Conservation (phyloP, 2,888 invertebrate genomes). For the Galerucella nymphaeae region DNA sequence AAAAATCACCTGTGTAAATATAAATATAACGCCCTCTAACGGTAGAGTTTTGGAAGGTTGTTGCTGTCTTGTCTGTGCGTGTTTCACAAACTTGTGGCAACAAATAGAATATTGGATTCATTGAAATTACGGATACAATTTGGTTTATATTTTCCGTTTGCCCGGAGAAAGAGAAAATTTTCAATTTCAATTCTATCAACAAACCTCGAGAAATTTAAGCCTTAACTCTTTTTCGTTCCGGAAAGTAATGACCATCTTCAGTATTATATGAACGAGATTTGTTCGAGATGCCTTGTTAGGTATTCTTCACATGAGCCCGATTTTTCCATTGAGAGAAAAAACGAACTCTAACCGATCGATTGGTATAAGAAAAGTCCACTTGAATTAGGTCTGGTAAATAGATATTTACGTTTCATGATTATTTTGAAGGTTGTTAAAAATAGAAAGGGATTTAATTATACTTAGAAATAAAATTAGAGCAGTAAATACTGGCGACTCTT, state of each 20-base stretch:
- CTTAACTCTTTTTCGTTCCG: slow-evolving; percentile 20
- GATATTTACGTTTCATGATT: slow-evolving; percentile 9
- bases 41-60: no score
- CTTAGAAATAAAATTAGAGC: no score
- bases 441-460: no score
- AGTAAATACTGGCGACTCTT: no score
- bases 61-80: no score
- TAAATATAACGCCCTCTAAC: no score
- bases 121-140: no score
- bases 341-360: slow-evolving; percentile 2
- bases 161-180: slow-evolving; percentile 7
- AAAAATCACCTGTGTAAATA: no score
- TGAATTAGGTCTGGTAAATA: slow-evolving; percentile 19
- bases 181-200: slow-evolving; percentile 24
- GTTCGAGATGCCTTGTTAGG: slow-evolving; percentile 20
- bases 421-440: background rate
- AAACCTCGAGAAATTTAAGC: slow-evolving; percentile 10
- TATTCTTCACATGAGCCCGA: slow-evolving; percentile 28
- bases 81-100: no score
- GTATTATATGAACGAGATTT: slow-evolving; percentile 27
- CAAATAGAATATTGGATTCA: no score
- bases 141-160: no score
- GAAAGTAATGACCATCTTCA: slow-evolving; percentile 13
- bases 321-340: slow-evolving; percentile 29
- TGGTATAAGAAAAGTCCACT: slow-evolving; percentile 21